Evolutionary conservation across 1,140 invertebrate genomes (phyloP), one percentile per base, ranked within the genome.

Genomic region (Drosophila lini): DNA sequence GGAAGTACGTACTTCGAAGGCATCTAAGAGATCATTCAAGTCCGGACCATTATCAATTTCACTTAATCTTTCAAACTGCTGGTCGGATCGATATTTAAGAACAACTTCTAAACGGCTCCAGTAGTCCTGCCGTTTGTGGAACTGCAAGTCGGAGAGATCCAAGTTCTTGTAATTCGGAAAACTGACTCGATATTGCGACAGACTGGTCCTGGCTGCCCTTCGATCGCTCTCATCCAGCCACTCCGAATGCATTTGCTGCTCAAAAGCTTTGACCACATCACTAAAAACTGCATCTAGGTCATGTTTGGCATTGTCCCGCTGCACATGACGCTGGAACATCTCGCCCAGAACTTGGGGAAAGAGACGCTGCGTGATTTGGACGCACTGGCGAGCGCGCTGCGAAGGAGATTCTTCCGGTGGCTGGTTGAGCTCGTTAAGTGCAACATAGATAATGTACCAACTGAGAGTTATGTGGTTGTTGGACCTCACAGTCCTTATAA

Each of bases 401-500:
- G 48, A 31, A 0, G 63, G 45, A 19, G 67, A 56, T 10, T 83
- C 79, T 53, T 77, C 71, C 3, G 61, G 50, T 4, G 80, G 84
- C 19, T 86, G 74, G 28, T 90, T 86, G 0, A 92, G 63, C 34
- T 80, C 80, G 2, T 60, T 11, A 8, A 91, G 40, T 0, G 88
- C 91, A 0, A 81, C 34, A 62, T 92, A 92, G 11, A 92, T 58
- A 16, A 92, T 91, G 47, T 92, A 92, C 13, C 89, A 65, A 10
- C 78, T 50, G 3, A 91, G 74, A 1, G 88, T 83, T 2, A 78
- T 67, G 0, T 58, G 74, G 19, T 73, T 80, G 41, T 79, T 81
- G 4, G n/a, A 48, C 40, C 59, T 82, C 0, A 73, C 38, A 0
- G 74, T 75, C 22, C 44, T 63, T 16, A 67, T 73, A 31, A 92